phyloP scores from a whole-genome alignment of 2,113 vertebrate species.

The Lipophrys pholis region DNA sequence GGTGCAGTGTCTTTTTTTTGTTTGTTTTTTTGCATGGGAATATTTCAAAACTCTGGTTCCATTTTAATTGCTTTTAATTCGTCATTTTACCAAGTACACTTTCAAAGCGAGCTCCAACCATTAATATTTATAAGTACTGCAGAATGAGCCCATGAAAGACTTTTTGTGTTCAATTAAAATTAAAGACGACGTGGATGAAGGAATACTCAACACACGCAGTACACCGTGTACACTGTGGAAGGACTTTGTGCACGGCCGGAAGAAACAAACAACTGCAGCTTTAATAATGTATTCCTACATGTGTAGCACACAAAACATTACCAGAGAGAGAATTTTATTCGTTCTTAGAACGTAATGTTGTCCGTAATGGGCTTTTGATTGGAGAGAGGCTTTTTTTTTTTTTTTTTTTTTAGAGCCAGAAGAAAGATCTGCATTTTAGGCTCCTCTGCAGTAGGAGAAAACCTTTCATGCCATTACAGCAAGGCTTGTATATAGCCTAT shows the following conservation, averaged over 20 bases:
- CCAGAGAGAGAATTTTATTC: neutral
- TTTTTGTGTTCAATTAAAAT: too few relatives aligned
- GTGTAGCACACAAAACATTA: neutral
- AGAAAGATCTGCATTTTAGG: neutral
- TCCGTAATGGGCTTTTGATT: constrained; percentile 2
- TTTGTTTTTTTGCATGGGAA: too few relatives aligned
- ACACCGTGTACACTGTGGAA: neutral
- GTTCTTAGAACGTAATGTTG: neutral
- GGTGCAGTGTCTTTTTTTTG: too few relatives aligned
- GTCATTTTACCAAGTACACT: too few relatives aligned
- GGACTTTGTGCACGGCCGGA: neutral
- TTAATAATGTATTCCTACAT: constrained; percentile 22
- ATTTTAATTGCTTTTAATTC: too few relatives aligned
- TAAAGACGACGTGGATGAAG: neutral
- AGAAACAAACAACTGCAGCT: constrained; percentile 12
- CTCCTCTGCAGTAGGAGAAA: neutral
- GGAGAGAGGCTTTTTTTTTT: neutral
- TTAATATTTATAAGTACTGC: neutral
- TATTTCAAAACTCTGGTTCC: too few relatives aligned
- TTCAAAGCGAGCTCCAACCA: too few relatives aligned
- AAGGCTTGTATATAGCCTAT: neutral
- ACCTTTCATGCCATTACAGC: constrained; percentile 10
- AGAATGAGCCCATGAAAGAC: neutral
- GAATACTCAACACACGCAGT: neutral
- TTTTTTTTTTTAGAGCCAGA: neutral